These are phyloP conservation scores for Penaeus chinensis DNA, from an alignment of 1,140 invertebrate genomes.

Conservation along the genomic window DNA sequence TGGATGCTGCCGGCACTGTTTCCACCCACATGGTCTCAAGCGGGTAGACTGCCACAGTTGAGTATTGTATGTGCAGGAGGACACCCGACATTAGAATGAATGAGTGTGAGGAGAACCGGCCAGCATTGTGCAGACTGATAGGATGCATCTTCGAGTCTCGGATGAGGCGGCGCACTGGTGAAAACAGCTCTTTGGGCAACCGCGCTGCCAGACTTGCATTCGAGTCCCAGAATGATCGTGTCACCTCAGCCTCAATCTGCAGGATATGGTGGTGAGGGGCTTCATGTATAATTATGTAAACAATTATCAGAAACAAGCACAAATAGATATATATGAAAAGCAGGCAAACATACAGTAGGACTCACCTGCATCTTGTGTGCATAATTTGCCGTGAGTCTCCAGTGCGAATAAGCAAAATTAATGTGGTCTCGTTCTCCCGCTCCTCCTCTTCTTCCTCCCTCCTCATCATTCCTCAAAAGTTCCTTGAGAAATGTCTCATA, in stretches of 20 bases:
- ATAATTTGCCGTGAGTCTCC: conserved; percentile 74
- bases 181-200: conserved; percentile 75
- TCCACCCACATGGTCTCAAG: conserved; percentile 85
- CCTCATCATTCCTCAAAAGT: neutral
- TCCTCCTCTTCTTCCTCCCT: neutral
- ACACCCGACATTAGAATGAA: conserved; percentile 73
- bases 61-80: conserved; percentile 69
- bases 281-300: neutral
- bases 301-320: no score
- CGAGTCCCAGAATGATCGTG: conserved; percentile 80
- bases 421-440: conserved; percentile 36
- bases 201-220: conserved; percentile 71
- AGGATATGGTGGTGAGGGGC: conserved; percentile 3
- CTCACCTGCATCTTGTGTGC: conserved; percentile 72
- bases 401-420: conserved; percentile 70
- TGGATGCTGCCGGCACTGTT: conserved; percentile 71
- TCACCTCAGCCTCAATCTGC: conserved; percentile 77
- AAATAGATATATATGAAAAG: no score
- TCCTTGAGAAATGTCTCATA: conserved; percentile 44
- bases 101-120: conserved; percentile 75
- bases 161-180: conserved; percentile 79
- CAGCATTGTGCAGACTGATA: conserved; percentile 74
- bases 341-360: neutral
- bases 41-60: conserved; percentile 74
- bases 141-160: conserved; percentile 80